Evolutionary conservation across 2,888 invertebrate species (phyloP), one percentile per base, ranked within the genome.

Genomic region (Cerastoderma edule): DNA sequence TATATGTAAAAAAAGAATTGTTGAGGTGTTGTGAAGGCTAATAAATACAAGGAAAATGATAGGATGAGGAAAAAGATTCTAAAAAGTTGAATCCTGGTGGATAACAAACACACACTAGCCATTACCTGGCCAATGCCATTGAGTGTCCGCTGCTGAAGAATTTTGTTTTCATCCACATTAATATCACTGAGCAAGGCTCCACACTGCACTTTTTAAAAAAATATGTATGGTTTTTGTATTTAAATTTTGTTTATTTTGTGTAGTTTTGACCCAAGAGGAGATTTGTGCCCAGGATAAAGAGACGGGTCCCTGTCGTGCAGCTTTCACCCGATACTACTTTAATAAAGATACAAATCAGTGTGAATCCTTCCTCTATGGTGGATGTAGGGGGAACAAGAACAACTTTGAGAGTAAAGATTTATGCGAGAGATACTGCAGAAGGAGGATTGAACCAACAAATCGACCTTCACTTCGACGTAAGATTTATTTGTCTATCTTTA

Each of bases 381-480:
- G 97, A 72, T 98, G 97, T 91, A 94, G 94, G 35, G 97, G 97
- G 33, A 96, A 96, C 86, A 95, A 96, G 67, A 98, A 98, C 92
- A 94, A 96, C 85, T 87, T 84, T 35, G 91, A 91, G 19, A 74
- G 73, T 13, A 35, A 72, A 53, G 71, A 89, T n/a, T 27, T 53
- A 16, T 82, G 82, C 89, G 71, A 79, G 64, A 19, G 53, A 53
- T 76, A 75, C 66, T 83, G 83, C 46, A 54, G 71, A 39, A 53
- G 57, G 27, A 64, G 46, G 35, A 48, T 54, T 8, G 48, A 35
- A 1, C 28, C 72, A 19, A 50, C 46, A 13, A 50, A 60, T 19
- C 54, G 44, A 19, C 28, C 72, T 6, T 28, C 66, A 24, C 48
- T 46, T 0, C 71, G 80, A 72, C 78, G 81, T 81, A 78, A 72